Evolutionary conservation across 2,888 invertebrate genomes (phyloP), one percentile per base, ranked within the genome.

Genomic region (Pachymerium ferrugineum): DNA sequence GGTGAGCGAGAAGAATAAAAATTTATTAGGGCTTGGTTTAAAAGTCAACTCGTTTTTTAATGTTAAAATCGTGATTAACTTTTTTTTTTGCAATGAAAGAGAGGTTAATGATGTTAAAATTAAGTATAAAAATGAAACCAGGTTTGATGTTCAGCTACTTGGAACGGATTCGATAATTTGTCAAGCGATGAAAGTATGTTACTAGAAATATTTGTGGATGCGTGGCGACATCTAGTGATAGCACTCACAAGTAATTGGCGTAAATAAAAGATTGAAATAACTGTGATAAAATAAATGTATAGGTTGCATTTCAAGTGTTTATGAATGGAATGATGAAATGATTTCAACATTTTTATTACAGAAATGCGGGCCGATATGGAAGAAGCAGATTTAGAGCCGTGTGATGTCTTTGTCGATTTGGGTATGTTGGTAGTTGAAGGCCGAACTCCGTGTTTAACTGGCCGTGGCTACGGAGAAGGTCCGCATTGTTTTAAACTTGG

Each of bases 401-500:
- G 86, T 77, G 85, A 84, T 76, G 79, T 85, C 77, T 83, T 85
- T 78, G 79, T 85, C 76, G 86, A 87, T 81, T 82, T 89, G 78
- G 88, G 88, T 74, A 83, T 87, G 77, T 84, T 89, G 79, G 86
- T 89, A 77, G 83, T 87, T 78, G 86, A 89, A 80, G 86, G 88
- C 69, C 82, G 89, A 54, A 85, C 86, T 77, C 83, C 86, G 72
- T 85, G 86, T 78, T 77, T 78, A 12, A 80, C 81, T 5, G 78
- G 79, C 74, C 85, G 87, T 78, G 89, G 89, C 38, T 88, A 89
- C 81, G 86, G 85, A 78, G 89, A 89, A 82, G 89, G 90, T 38
- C 89, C 89, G 30, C 90, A 90, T 80, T 89, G 89, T 80, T 85
- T 80, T 12, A 78, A 77, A 22, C 80, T 83, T 74, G 80, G 82